phyloP scores from a whole-genome alignment of 1,140 invertebrate genomes.

The Drosophila triauraria region DNA sequence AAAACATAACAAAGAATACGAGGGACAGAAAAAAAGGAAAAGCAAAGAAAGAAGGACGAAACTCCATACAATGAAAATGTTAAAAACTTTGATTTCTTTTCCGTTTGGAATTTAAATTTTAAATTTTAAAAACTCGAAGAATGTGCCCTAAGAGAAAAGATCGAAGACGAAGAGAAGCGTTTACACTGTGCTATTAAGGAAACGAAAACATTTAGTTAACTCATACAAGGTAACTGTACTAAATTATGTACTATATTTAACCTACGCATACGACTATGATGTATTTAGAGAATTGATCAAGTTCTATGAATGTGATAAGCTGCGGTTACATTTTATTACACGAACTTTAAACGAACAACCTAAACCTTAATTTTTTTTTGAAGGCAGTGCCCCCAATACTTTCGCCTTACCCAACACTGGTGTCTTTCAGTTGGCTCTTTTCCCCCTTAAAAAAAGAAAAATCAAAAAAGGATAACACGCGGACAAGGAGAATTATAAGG shows the following conservation, averaged over 20 bases:
- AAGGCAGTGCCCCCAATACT: conserved; percentile 17
- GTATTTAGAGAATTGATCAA: conserved; percentile 58
- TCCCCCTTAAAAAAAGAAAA: not conserved
- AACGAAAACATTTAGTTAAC: conserved; percentile 67
- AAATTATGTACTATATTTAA: conserved; percentile 57
- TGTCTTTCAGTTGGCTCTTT: conserved; percentile 1
- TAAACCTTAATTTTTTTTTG: conserved; percentile 7
- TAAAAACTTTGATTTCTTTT: conserved; percentile 30
- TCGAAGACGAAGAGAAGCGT: conserved; percentile 27
- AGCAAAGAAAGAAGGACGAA: not conserved
- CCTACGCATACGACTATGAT: conserved; percentile 41
- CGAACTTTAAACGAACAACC: conserved; percentile 18
- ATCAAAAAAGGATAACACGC: not conserved
- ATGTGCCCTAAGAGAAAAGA: conserved; percentile 59
- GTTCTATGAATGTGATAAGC: conserved; percentile 73
- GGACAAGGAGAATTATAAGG: not conserved
- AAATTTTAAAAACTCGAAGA: conserved; percentile 27
- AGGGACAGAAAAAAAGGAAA: conserved; percentile 7
- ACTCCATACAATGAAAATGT: conserved; percentile 12
- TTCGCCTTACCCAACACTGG: conserved; percentile 37
- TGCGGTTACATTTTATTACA: conserved; percentile 61
- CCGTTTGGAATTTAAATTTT: conserved; percentile 1
- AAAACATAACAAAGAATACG: conserved; percentile 15
- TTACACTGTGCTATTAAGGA: conserved; percentile 70
- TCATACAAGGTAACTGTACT: conserved; percentile 61